Conservation (phyloP, 2,888 invertebrate genomes). For the Metallyticus violacea region DNA sequence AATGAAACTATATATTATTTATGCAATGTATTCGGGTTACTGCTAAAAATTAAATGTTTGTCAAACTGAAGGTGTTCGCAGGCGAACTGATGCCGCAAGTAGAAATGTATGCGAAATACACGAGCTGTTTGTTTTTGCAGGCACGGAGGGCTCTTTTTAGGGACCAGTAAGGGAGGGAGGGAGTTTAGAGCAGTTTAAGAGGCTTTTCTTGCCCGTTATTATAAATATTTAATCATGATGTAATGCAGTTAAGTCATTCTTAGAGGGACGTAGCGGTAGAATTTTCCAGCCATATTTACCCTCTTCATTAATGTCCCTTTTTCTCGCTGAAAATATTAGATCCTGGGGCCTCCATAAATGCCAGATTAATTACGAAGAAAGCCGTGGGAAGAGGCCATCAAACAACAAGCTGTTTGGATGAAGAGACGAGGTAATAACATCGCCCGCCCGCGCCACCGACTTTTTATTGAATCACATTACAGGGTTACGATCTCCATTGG, state of each 20-base stretch:
- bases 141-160: not conserved
- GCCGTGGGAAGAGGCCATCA: not conserved
- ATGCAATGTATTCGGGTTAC: too few relatives aligned
- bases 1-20: too few relatives aligned
- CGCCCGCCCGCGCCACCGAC: not conserved
- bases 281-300: not conserved
- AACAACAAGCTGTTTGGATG: not conserved
- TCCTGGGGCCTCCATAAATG: not conserved
- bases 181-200: not conserved
- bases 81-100: too few relatives aligned
- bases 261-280: not conserved
- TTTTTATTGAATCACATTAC: not conserved
- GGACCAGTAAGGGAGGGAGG: not conserved
- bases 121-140: not conserved
- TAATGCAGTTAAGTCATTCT: not conserved
- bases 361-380: not conserved
- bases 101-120: not conserved
- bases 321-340: not conserved
- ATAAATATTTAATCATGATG: not conserved
- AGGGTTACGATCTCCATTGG: not conserved
- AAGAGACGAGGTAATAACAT: not conserved
- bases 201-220: not conserved
- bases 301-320: slow-evolving; percentile 19
- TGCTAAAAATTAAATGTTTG: too few relatives aligned
- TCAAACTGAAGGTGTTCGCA: too few relatives aligned